Base-by-base conservation (phyloP, 2,113 vertebrate species). In the Aegithalos caudatus region DNA sequence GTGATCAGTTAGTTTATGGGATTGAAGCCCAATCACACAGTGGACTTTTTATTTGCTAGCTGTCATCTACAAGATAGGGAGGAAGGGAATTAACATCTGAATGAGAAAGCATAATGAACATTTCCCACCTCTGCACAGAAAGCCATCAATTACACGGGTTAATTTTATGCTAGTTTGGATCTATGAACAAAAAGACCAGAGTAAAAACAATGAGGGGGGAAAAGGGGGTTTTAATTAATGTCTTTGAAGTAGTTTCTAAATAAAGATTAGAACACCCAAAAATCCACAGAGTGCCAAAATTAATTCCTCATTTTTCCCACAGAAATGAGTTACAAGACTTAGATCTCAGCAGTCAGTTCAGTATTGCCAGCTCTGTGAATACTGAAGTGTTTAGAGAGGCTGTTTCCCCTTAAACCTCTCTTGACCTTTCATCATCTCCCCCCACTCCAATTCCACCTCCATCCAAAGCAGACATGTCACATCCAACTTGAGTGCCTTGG, bases 381-480 rank as follows among this genome's bases (percentile, higher is more conserved):
- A 69, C 45, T 54, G 40, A 82, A 76, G 57, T 87, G 62, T 84
- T 92, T 92, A 64, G 73, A 91, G 35, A 91, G 19, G 23, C 23
- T 91, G 22, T 67, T 94, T 84, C 61, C 50, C 57, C 65, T 94
- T 91, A 53, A 87, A 92, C 74, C 85, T 85, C 57, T 89, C 35
- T 44, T 91, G 91, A 94, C 54, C 50, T 89, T 92, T 87, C 83
- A 53, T 35, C 53, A 38, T 89, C 66, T 92, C 84, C 35, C 78
- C 37, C 40, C 66, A 74, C 57, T 61, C 73, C 90, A 76, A 85
- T 82, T 87, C 42, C 33, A 85, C 23, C 29, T 89, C 42, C 24
- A 62, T 81, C 42, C 65, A 78, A 86, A 73, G 33, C 51, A 91
- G 35, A 86, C 10, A 51, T 38, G 35, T 77, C 65, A 66, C 17